Evolutionary conservation across 1,140 invertebrate genomes (phyloP).

Genomic region (Drusus annulatus): DNA sequence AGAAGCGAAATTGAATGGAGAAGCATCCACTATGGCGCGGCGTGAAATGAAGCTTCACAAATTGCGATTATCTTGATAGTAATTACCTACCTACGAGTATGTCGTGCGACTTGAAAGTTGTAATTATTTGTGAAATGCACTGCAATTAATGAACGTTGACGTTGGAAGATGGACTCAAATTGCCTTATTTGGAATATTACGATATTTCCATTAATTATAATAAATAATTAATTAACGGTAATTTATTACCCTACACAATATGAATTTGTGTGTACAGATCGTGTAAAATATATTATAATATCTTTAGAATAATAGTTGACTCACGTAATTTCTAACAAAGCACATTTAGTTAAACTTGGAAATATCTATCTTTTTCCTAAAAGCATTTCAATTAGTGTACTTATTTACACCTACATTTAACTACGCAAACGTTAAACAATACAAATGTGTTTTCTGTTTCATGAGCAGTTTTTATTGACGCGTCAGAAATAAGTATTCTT

Average conservation of each 20-base stretch:
- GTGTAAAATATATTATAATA: background rate
- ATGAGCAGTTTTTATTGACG: no score
- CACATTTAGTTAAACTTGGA: no score
- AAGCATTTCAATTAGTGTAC: no score
- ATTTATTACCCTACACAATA: background rate
- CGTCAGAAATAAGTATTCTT: no score
- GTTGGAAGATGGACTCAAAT: background rate
- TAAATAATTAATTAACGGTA: background rate
- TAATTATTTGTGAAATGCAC: background rate
- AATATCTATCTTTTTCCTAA: no score
- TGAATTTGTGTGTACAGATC: background rate
- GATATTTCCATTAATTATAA: background rate
- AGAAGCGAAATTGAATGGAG: background rate
- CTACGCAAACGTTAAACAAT: no score
- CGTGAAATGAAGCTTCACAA: background rate
- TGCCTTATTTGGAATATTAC: background rate
- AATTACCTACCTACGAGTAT: background rate
- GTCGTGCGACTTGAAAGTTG: background rate
- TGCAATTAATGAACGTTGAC: background rate
- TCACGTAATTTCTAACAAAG: no score
- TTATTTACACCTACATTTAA: no score
- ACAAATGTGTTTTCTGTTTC: no score
- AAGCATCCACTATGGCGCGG: background rate
- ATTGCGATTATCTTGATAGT: background rate
- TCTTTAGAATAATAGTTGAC: background rate